Evolutionary conservation across 2,113 vertebrate species (phyloP).

Genomic region (Forbesichthys papilliferus): DNA sequence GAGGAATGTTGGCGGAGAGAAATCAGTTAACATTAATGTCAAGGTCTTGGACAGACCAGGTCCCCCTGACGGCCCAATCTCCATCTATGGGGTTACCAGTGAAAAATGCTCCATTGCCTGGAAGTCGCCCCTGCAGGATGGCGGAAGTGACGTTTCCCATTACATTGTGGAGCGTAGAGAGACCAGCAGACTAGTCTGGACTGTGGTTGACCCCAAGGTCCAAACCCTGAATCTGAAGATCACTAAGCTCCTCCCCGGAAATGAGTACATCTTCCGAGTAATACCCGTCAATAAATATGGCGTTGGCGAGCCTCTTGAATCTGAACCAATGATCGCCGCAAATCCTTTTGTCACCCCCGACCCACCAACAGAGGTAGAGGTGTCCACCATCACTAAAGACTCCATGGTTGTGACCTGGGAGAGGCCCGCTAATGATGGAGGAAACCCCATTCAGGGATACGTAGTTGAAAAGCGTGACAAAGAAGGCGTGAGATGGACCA

Average conservation of each 20-base stretch:
- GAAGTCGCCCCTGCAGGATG: slow-evolving; percentile 93
- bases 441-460: slow-evolving; percentile 91
- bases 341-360: slow-evolving; percentile 91
- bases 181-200: slow-evolving; percentile 97
- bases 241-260: slow-evolving; percentile 93
- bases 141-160: slow-evolving; percentile 92
- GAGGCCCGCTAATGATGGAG: slow-evolving; percentile 90
- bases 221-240: slow-evolving; percentile 91
- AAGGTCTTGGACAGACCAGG: slow-evolving; percentile 97
- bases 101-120: slow-evolving; percentile 93
- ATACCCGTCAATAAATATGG: slow-evolving; percentile 98
- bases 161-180: slow-evolving; percentile 95
- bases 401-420: slow-evolving; percentile 98
- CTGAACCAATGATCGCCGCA: slow-evolving; percentile 86
- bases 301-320: slow-evolving; percentile 93
- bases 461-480: slow-evolving; percentile 96
- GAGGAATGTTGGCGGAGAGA: slow-evolving; percentile 95
- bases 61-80: slow-evolving; percentile 90
- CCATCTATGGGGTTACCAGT: slow-evolving; percentile 86
- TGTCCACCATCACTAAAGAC: slow-evolving; percentile 92
- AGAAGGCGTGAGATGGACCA: slow-evolving; percentile 94
- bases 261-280: slow-evolving; percentile 96
- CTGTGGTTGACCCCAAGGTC: slow-evolving; percentile 88
- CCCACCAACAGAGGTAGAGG: slow-evolving; percentile 87
- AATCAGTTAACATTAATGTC: slow-evolving; percentile 84